These are phyloP conservation scores for Fringilla coelebs DNA, from an alignment of 2,797 vertebrate genomes.

Conservation along the genomic window DNA sequence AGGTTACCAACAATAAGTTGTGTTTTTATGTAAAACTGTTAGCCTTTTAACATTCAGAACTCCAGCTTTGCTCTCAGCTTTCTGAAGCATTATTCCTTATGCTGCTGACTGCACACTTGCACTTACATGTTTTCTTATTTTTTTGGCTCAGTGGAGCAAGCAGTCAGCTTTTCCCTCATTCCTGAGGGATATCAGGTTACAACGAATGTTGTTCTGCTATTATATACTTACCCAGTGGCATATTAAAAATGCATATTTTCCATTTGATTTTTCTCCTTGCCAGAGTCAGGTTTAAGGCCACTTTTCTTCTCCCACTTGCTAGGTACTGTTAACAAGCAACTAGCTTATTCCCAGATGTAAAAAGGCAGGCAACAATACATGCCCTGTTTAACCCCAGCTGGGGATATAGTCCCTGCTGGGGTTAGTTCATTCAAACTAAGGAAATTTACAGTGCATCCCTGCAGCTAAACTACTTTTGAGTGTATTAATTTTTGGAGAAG, in stretches of 20 bases:
- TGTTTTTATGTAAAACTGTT: background rate
- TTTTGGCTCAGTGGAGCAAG: slow-evolving; percentile 55
- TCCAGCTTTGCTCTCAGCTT: background rate
- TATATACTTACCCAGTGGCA: background rate
- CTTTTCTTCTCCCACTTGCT: slow-evolving; percentile 32
- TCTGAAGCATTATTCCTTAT: background rate
- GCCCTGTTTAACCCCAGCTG: background rate
- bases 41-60: background rate
- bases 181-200: slow-evolving; percentile 66
- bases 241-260: slow-evolving; percentile 57
- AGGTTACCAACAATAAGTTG: background rate
- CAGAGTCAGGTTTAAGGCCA: background rate
- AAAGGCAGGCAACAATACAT: background rate
- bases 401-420: background rate
- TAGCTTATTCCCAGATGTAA: background rate
- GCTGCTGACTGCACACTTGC: slow-evolving; percentile 34
- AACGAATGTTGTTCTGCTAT: slow-evolving; percentile 10
- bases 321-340: slow-evolving; percentile 19
- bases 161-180: slow-evolving; percentile 62
- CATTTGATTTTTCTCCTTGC: slow-evolving; percentile 41
- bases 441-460: slow-evolving; percentile 9
- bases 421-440: slow-evolving; percentile 9
- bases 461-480: background rate
- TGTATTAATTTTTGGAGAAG: background rate
- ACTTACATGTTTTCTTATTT: slow-evolving; percentile 55